Base-by-base conservation (phyloP, 2,888 invertebrate species). In the Acronicta psi region DNA sequence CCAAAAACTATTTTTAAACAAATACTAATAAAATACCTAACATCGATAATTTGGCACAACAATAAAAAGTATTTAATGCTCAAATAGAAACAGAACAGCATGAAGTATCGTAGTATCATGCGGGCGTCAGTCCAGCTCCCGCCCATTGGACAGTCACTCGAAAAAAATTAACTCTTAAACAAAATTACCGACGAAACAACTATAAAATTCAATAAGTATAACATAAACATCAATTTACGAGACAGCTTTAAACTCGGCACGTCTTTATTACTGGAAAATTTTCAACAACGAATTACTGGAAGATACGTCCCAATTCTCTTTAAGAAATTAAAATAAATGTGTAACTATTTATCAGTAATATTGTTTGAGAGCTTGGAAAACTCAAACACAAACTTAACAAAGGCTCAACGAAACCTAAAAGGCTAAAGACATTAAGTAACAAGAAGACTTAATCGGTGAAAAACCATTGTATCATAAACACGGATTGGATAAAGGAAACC, bases 301-400 rank as follows among this genome's bases (percentile, higher is more conserved):
- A 58, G 36, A 62, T 59, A 52, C 18, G 29, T 16, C 37, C 31
- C 43, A 49, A 56, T 14, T 44, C 11, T 37, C 49, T 38, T 64
- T 44, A 54, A 54, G 11, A 34, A 16, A 36, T 34, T 46, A 1
- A 47, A 50, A 31, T 47, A 42, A 54, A 56, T 23, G 45, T 50
- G 17, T 31, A 7, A 10, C n/a, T 54, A 45, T 42, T 51, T 17
- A 54, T 53, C 67, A 73, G 75, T 78, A 77, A 83, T 64, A 69
- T 80, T 84, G 81, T 80, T 82, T 77, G 79, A 79, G 83, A 87
- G 84, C 87, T 85, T 84, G 60, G 52, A 81, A 83, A 82, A 84
- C 75, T 70, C 79, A 82, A 88, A 87, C 81, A 73, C 79, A 86
- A 84, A 86, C 85, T 76, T 83, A 84, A 84, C 76, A 79, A 83